These are phyloP conservation scores for Drosophila jambulina DNA, from an alignment of 1,140 invertebrate genomes.

Conservation along the genomic window DNA sequence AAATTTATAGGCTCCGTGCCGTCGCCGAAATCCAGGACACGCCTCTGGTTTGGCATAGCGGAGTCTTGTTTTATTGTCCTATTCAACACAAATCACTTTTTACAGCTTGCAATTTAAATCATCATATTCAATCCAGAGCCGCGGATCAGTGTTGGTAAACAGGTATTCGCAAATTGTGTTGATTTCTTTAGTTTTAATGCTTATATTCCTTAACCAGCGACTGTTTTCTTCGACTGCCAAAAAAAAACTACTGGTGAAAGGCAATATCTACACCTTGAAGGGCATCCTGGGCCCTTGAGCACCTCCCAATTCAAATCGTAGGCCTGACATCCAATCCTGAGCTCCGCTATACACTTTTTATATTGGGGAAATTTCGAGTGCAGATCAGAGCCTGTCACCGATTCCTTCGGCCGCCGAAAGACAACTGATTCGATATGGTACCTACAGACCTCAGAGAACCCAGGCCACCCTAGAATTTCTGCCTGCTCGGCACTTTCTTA, in stretches of 20 bases:
- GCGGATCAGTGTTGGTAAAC: slow-evolving; percentile 3
- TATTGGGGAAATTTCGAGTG: neutral
- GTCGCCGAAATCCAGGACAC: slow-evolving; percentile 43
- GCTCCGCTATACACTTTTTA: no score
- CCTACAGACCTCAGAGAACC: neutral
- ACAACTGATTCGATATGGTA: neutral
- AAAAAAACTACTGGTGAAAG: neutral
- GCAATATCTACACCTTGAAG: no score
- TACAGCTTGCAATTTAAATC: slow-evolving; percentile 6
- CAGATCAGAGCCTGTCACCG: neutral
- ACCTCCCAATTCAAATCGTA: neutral
- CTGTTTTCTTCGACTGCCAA: neutral
- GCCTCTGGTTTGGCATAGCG: slow-evolving; percentile 24
- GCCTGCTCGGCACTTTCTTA: slow-evolving; percentile 5
- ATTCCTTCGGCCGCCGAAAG: no score
- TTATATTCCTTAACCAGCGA: neutral
- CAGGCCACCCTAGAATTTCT: neutral
- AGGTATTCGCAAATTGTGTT: neutral
- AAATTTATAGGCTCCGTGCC: slow-evolving; percentile 42
- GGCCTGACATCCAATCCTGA: no score
- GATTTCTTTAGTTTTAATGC: neutral
- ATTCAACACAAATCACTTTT: neutral
- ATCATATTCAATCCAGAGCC: neutral
- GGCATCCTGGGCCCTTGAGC: neutral
- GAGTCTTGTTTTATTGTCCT: neutral